Percentiles rank a stretch among this genome's conserved stretches.
These are phyloP conservation scores for Silurus meridionalis DNA, from an alignment of 2,113 vertebrate species.

Conservation along the genomic window DNA sequence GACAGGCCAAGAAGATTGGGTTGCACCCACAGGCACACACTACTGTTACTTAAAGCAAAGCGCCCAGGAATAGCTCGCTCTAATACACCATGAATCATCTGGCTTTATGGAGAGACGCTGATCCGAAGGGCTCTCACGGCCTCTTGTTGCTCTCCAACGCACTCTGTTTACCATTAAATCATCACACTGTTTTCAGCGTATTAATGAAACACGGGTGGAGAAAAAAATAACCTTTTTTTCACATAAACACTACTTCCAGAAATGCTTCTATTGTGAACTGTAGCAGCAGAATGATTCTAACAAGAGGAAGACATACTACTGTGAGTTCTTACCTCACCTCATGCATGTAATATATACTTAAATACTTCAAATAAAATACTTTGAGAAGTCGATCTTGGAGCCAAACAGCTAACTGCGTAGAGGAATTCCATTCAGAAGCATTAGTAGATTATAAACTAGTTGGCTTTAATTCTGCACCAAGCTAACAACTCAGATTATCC, in stretches of 20 bases:
- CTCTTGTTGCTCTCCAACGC: conserved; percentile 6
- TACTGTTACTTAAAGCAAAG: conserved; percentile 3
- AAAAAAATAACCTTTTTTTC: not conserved
- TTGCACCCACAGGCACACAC: conserved; percentile 19
- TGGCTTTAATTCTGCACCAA: not conserved
- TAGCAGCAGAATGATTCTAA: not conserved
- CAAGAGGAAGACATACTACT: not conserved
- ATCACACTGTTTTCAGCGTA: not conserved
- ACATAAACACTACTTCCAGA: not conserved
- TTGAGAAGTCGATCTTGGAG: not conserved
- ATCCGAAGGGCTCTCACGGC: conserved; percentile 28
- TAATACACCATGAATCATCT: conserved; percentile 44
- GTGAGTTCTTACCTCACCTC: not conserved
- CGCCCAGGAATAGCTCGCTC: conserved; percentile 25
- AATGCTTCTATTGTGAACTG: not conserved
- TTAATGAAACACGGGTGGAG: conserved; percentile 4
- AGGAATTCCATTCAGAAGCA: conserved; percentile 25
- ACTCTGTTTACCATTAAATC: conserved; percentile 35
- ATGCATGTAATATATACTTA: conserved; percentile 7
- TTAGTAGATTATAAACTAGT: not conserved
- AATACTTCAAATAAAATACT: not conserved
- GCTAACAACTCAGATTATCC: not conserved
- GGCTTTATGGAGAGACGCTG: conserved; percentile 21
- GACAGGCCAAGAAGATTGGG: conserved; percentile 33
- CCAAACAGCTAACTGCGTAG: conserved; percentile 15